Base-by-base conservation (phyloP, 2,797 vertebrate species). In the Yasuhikotakia modesta region DNA sequence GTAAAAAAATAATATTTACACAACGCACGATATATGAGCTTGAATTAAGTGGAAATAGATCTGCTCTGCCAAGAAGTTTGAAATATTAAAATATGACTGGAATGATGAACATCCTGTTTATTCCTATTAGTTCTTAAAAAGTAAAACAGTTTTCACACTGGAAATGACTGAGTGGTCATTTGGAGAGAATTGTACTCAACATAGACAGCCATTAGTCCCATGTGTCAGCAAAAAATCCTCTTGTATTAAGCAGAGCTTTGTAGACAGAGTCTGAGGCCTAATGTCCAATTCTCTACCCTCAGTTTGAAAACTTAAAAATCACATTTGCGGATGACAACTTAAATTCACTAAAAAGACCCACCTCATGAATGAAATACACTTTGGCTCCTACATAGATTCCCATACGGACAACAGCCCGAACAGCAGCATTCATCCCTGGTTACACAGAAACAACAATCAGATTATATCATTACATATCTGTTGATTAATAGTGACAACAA, bases 331-430 rank as follows among this genome's bases (percentile, higher is more conserved):
- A 10, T 8, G 8, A 39, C 6, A 39, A 10, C n/a, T n/a, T n/a
- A 45, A 13, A 17, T 8, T 12, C 8, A 13, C 16, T 24, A 55
- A 16, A 53, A n/a, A 39, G 21, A 48, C 71, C 52, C 85, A 99
- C 98, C 97, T 99, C 98, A 65, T 94, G 95, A 87, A 99, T 91
- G 81, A 99, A 98, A 92, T 97, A 99, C 19, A 99, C 96, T 92
- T 99, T 99, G 84, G 96, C 96, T 81, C 96, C 96, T 3, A 96
- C 96, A 71, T 99, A 99, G 80, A 98, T 94, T 17, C 97, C 98
- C 97, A 98, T 99, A 76, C 98, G 95, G 61, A 99, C 96, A 39
- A 99, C 97, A 0, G 97, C 98, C 0, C 98, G 95, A 19, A 99
- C 98, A 11, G 98, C 98, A 30, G 96, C 98, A 53, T 99, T 99